Base-by-base conservation (phyloP, 2,113 vertebrate genomes). In the Sporophila hypoxantha region DNA sequence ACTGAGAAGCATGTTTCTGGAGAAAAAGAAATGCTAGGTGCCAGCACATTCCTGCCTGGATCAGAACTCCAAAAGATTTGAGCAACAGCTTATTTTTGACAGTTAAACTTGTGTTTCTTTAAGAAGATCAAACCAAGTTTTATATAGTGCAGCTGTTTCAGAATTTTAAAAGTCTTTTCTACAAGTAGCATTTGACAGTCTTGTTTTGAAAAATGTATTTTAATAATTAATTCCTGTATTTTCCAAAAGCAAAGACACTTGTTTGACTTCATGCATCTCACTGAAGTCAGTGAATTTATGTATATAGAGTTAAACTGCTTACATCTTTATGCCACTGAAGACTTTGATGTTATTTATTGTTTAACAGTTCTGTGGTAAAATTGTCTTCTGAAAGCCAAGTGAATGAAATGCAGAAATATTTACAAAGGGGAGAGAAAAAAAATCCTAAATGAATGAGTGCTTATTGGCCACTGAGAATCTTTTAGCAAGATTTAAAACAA, bases 121-220 rank as follows among this genome's bases (percentile, higher is more conserved):
- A 59, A 83, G 41, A 88, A 73, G 71, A 87, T 95, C 83, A 95
- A 87, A 81, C 62, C 17, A 39, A 85, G 25, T 66, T 91, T 93
- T 76, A 55, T 88, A 53, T 22, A 91, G 50, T 74, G 91, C 69
- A 75, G 26, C 53, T 92, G 85, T 77, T 86, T 89, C 19, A 80
- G 78, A 88, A 89, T 90, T 92, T 82, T 81, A 82, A 53, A 91
- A 85, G 47, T 82, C 30, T 88, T 90, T 92, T 52, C 79, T 87
- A 74, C 93, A 91, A 89, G 85, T 56, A 78, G 42, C 93, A 52
- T 90, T 89, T 90, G 87, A 67, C 75, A 82, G 89, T 59, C 70
- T 78, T 39, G 36, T 83, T 95, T 94, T 85, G 67, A 80, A 90
- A 93, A 85, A 89, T 41, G n/a, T 64, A 84, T 94, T 95, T 95